Evolutionary conservation across 2,113 vertebrate species (phyloP).

Genomic region (Circaetus cinerascens): DNA sequence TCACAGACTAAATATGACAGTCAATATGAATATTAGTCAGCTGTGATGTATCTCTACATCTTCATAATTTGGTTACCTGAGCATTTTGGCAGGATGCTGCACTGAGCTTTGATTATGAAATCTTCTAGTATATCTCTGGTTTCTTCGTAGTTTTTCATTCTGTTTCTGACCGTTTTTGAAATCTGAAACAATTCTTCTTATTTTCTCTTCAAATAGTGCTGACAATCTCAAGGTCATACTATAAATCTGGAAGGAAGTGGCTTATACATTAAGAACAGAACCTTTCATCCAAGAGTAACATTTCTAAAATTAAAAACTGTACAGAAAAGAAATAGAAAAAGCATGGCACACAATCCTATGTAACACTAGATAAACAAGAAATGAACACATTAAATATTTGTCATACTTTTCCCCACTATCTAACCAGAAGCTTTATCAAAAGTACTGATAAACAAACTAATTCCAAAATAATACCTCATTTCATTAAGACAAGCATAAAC

Average conservation of each 20-base stretch:
- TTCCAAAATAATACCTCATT: not conserved
- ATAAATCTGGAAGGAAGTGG: slow-evolving; percentile 82
- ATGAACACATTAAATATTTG: not conserved
- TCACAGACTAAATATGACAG: not conserved
- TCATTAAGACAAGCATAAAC: not conserved
- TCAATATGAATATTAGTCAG: not conserved
- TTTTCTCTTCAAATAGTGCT: slow-evolving; percentile 92
- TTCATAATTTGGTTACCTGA: slow-evolving; percentile 58
- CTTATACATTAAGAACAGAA: slow-evolving; percentile 1
- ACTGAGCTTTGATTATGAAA: slow-evolving; percentile 72
- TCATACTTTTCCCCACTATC: not conserved
- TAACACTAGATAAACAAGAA: not conserved
- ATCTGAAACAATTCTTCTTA: slow-evolving; percentile 87
- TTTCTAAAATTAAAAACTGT: not conserved
- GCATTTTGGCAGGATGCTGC: slow-evolving; percentile 29
- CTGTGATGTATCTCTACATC: not conserved
- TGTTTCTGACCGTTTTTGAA: slow-evolving; percentile 90
- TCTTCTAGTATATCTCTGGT: slow-evolving; percentile 84
- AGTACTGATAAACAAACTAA: not conserved
- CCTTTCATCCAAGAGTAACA: not conserved
- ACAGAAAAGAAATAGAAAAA: not conserved
- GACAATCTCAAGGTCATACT: slow-evolving; percentile 96
- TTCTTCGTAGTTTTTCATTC: slow-evolving; percentile 83
- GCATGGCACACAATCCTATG: not conserved
- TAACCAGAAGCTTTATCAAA: not conserved